Base-by-base conservation (phyloP, 2,888 invertebrate genomes). In the Epistrophe grossulariae region DNA sequence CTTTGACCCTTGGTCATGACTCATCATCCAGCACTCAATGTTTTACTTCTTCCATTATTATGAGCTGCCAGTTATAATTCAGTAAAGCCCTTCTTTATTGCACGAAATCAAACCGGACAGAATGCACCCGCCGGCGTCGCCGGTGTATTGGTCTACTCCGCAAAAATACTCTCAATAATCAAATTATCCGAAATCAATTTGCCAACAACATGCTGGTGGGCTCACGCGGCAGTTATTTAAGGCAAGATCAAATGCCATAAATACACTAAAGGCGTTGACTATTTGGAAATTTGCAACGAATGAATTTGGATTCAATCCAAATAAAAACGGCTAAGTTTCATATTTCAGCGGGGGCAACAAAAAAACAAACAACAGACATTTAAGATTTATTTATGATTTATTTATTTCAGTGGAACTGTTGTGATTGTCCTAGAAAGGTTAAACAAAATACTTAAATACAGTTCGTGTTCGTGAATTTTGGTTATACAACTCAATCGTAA, bases 1-100 rank as follows among this genome's bases (percentile, higher is more conserved):
- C 99, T 71, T 95, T 99, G 89, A 99, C 99, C n/a, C n/a, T n/a
- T n/a, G n/a, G n/a, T n/a, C n/a, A n/a, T n/a, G n/a, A n/a, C n/a
- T n/a, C n/a, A n/a, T n/a, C n/a, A n/a, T 96, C 9, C 95, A 99
- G 99, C 99, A 99, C 93, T 99, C 99, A 79, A 99, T 99, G 99
- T 94, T 99, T 80, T 99, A 98, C 94, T 99, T 99, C 94, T 99
- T 99, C 94, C 99, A 99, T 93, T 99, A 99, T 93, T 99, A 99
- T 94, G 99, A 99, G 94, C 94, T 99, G 90, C 99, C 99, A 24
- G 96, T 98, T 90, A 98, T 99, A 92, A 95, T 99, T 92, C 98
- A 98, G 91, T 98, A n/a, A 98, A 91, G 97, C 96, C 3, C 97
- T 93, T 97, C 85, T 91, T 95, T 80, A 93, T 96, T 70, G 95